phyloP scores from a whole-genome alignment of 2,113 vertebrate species.

The Regulus satrapa region DNA sequence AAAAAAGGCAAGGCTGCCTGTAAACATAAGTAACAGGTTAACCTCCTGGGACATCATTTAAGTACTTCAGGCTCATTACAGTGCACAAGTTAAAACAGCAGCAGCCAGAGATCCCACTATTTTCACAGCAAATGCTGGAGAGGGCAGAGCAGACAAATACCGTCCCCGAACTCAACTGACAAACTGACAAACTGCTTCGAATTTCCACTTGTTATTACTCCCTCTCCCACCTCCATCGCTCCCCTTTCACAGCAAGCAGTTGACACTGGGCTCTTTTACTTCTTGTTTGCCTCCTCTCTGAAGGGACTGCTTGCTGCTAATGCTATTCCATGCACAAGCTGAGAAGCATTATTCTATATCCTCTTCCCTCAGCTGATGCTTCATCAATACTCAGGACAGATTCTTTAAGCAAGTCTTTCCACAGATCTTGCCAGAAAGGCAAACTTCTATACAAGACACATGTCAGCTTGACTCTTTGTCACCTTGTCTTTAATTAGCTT shows the following conservation, averaged over 20 bases:
- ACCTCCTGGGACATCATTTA: not conserved
- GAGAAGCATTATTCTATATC: conserved; percentile 39
- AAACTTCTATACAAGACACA: not conserved
- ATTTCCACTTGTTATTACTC: not conserved
- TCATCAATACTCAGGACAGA: not conserved
- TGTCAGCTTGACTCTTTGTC: not conserved
- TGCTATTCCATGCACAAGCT: conserved; percentile 8
- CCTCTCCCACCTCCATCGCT: not conserved
- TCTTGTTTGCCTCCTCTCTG: not conserved
- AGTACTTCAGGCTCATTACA: not conserved
- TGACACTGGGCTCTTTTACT: conserved; percentile 10
- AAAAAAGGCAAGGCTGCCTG: not conserved
- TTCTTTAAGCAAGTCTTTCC: not conserved
- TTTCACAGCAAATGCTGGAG: not conserved
- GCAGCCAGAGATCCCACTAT: not conserved
- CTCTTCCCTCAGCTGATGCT: not conserved
- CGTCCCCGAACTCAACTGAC: not conserved
- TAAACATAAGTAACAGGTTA: not conserved
- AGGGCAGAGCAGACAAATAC: not conserved
- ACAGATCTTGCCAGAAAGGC: not conserved
- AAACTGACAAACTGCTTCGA: not conserved
- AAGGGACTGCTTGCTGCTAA: conserved; percentile 1
- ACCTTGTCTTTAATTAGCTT: not conserved
- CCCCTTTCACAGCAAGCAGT: not conserved
- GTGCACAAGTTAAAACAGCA: not conserved